Percentiles rank a stretch among this genome's conserved stretches.
Evolutionary conservation across 2,888 invertebrate genomes (phyloP).

Genomic region (Selenia dentaria): DNA sequence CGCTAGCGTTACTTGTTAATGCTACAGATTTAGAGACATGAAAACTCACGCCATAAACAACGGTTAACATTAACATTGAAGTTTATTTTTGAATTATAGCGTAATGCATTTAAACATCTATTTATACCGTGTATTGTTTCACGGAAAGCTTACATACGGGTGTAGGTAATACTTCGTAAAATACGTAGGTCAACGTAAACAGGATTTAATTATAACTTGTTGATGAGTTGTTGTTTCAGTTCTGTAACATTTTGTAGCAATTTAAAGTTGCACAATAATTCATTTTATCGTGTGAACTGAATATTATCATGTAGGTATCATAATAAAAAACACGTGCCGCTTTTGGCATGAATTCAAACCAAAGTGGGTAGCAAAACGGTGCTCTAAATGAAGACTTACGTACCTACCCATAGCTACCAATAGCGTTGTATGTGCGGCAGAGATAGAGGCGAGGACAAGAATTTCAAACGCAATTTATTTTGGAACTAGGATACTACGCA

Average conservation of each 20-base stretch:
- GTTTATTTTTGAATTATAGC: neutral
- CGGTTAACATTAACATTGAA: neutral
- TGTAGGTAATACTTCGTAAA: conserved; percentile 22
- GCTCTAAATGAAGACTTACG: conserved; percentile 8
- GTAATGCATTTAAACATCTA: neutral
- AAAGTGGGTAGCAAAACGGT: conserved; percentile 37
- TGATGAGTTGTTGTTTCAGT: conserved; percentile 37
- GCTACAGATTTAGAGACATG: too few relatives aligned
- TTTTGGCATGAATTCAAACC: conserved; percentile 68
- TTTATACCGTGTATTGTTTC: conserved; percentile 20
- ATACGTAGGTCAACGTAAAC: conserved; percentile 48
- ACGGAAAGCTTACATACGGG: conserved; percentile 5
- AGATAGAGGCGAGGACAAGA: conserved; percentile 15
- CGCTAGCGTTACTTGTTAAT: too few relatives aligned
- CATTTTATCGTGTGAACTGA: conserved; percentile 36
- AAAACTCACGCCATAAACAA: too few relatives aligned
- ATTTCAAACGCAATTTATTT: conserved; percentile 15
- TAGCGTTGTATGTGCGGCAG: conserved; percentile 3
- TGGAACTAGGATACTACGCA: conserved; percentile 10
- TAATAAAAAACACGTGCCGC: conserved; percentile 52
- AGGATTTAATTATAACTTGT: conserved; percentile 49
- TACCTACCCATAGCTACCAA: neutral
- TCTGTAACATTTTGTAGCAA: conserved; percentile 30
- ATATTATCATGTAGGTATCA: conserved; percentile 43
- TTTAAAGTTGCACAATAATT: conserved; percentile 38